Conservation (phyloP, 2,888 invertebrate species). For the Sialis lutaria region DNA sequence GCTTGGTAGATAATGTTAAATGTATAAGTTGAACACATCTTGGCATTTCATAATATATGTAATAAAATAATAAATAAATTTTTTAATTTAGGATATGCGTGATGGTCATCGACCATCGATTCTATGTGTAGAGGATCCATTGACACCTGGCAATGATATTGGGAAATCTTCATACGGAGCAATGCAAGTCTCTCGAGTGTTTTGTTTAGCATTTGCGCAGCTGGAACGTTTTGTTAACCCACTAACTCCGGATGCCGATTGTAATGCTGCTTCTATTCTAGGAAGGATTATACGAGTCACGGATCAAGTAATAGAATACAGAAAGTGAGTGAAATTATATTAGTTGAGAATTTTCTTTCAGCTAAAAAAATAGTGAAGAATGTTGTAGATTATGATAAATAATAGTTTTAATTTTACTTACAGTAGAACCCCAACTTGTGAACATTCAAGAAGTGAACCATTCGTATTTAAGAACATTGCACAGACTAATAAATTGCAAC, state of each 20-base stretch:
- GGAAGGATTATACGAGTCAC: constrained; percentile 86
- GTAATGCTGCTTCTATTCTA: constrained; percentile 45
- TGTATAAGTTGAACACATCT: too few relatives aligned
- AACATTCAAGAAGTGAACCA: too few relatives aligned
- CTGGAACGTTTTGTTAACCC: constrained; percentile 56
- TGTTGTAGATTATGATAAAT: too few relatives aligned
- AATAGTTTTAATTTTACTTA: too few relatives aligned
- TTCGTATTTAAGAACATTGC: too few relatives aligned
- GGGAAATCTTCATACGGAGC: constrained; percentile 94
- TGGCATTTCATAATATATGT: too few relatives aligned
- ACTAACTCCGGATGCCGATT: constrained; percentile 34
- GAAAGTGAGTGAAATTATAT: constrained; percentile 36
- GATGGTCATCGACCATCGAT: constrained; percentile 87
- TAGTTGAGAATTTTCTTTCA: too few relatives aligned
- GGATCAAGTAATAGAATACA: constrained; percentile 71
- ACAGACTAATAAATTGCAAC: too few relatives aligned
- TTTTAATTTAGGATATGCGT: constrained; percentile 49
- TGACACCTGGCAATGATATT: constrained; percentile 92
- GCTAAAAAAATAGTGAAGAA: too few relatives aligned
- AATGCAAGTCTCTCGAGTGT: constrained; percentile 68
- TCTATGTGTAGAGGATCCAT: constrained; percentile 94
- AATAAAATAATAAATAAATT: constrained; percentile 47
- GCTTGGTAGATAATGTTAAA: too few relatives aligned
- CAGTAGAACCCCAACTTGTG: too few relatives aligned
- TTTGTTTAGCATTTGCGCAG: constrained; percentile 87